Evolutionary conservation across 2,113 vertebrate species (phyloP).

Genomic region (Anolis sagrei): DNA sequence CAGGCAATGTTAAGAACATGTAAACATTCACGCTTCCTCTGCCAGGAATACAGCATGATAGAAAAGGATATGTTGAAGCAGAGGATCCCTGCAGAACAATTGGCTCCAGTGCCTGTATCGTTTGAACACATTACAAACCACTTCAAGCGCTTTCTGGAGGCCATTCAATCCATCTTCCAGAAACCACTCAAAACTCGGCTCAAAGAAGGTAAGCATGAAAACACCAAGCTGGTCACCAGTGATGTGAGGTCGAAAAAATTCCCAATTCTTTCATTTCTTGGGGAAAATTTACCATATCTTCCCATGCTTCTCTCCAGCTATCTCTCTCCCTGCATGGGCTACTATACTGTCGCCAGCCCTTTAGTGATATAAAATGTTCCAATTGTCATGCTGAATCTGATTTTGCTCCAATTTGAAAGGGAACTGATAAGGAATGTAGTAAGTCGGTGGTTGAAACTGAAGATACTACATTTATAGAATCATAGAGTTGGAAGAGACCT

Average conservation of each 20-base stretch:
- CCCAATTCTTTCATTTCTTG: neutral
- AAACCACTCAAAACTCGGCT: conserved; percentile 66
- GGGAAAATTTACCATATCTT: no score
- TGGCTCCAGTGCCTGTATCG: conserved; percentile 63
- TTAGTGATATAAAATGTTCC: no score
- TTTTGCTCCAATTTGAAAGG: no score
- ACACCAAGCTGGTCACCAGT: neutral
- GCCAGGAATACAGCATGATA: conserved; percentile 58
- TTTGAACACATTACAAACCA: conserved; percentile 74
- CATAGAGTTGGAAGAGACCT: no score
- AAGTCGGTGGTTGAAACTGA: no score
- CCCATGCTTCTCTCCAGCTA: no score
- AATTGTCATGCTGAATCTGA: no score
- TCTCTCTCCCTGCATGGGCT: no score
- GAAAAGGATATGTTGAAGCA: conserved; percentile 64
- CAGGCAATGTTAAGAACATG: neutral
- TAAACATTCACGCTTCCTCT: neutral
- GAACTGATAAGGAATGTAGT: no score
- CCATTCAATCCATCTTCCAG: conserved; percentile 63
- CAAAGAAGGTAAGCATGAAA: conserved; percentile 66
- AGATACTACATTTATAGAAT: no score
- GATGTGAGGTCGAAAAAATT: neutral
- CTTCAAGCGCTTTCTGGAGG: conserved; percentile 56
- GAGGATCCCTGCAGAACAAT: conserved; percentile 51
- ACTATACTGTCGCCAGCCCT: no score